Conservation (phyloP, 2,888 invertebrate genomes). For the Chironomus tentans region DNA sequence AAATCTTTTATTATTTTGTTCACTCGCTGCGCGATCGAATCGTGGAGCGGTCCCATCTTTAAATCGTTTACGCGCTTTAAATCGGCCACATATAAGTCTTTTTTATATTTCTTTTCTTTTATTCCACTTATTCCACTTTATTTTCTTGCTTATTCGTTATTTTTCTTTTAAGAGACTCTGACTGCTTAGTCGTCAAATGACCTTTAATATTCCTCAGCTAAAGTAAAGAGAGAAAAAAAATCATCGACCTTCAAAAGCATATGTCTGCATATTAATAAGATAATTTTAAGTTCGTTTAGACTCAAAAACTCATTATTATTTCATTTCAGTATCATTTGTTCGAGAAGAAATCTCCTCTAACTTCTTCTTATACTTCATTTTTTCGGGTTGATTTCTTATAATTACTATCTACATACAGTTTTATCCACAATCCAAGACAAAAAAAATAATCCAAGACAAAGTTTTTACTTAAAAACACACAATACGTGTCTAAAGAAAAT, state of each 20-base stretch:
- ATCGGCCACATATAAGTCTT: background rate
- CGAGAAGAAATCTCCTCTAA: background rate
- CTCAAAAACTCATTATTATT: slow-evolving; percentile 20
- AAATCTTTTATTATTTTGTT: background rate
- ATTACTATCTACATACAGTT: background rate
- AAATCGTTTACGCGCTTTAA: background rate
- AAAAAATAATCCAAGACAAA: background rate
- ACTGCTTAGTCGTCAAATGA: slow-evolving; percentile 7
- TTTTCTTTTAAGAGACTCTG: background rate
- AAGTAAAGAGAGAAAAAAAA: background rate
- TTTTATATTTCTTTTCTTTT: background rate
- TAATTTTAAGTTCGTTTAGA: background rate
- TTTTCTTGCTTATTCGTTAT: background rate
- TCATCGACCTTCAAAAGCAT: slow-evolving; percentile 21
- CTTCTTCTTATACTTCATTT: background rate
- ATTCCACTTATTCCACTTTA: background rate
- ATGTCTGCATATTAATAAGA: slow-evolving; percentile 24
- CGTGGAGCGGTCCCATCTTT: background rate
- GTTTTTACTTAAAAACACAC: background rate
- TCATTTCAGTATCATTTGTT: slow-evolving; percentile 19
- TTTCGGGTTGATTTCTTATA: slow-evolving; percentile 6
- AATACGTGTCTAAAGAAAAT: too few relatives aligned
- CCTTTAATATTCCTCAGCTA: slow-evolving; percentile 9
- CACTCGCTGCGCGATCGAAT: background rate
- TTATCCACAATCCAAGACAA: background rate